A percentile compares a stretch with the other conserved stretches of the same genome.
phyloP scores from a whole-genome alignment of 92 coral and sea anemone genomes.

The Epizoanthus stellaris region DNA sequence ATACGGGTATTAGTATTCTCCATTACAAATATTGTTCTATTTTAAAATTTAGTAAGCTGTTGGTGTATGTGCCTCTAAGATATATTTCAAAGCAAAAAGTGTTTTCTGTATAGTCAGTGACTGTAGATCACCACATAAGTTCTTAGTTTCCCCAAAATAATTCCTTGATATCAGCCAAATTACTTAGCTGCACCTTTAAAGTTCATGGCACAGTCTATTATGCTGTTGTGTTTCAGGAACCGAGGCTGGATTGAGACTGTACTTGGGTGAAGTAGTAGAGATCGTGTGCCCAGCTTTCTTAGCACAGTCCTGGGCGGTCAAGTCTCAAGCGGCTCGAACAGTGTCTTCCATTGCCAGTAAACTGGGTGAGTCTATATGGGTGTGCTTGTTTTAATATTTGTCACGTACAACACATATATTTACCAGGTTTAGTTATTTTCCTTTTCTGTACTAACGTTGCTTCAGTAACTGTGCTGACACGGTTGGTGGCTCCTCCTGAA shows the following conservation, averaged over 20 bases:
- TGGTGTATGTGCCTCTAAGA: too few relatives aligned
- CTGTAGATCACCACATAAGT: neutral
- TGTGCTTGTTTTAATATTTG: neutral
- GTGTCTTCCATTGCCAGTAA: slow-evolving; percentile 79
- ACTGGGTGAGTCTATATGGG: slow-evolving; percentile 61
- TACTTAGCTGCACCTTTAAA: too few relatives aligned
- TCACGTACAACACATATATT: too few relatives aligned
- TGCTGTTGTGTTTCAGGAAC: slow-evolving; percentile 63
- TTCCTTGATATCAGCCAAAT: neutral
- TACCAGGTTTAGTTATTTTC: too few relatives aligned
- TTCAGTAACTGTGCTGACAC: too few relatives aligned
- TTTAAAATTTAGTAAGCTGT: too few relatives aligned
- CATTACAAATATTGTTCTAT: too few relatives aligned
- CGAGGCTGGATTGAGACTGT: slow-evolving; percentile 89
- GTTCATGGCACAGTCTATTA: neutral
- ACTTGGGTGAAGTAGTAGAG: slow-evolving; percentile 77
- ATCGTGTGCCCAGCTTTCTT: slow-evolving; percentile 86
- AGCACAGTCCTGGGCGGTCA: slow-evolving; percentile 90
- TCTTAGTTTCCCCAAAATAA: neutral
- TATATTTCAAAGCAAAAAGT: too few relatives aligned
- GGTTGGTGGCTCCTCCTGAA: too few relatives aligned
- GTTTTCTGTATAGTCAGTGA: too few relatives aligned
- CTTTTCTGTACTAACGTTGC: too few relatives aligned
- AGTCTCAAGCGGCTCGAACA: slow-evolving; percentile 86
- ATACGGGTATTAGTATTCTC: too few relatives aligned